These are phyloP conservation scores for Desoria tigrina DNA, from an alignment of 2,888 invertebrate species.

Conservation along the genomic window DNA sequence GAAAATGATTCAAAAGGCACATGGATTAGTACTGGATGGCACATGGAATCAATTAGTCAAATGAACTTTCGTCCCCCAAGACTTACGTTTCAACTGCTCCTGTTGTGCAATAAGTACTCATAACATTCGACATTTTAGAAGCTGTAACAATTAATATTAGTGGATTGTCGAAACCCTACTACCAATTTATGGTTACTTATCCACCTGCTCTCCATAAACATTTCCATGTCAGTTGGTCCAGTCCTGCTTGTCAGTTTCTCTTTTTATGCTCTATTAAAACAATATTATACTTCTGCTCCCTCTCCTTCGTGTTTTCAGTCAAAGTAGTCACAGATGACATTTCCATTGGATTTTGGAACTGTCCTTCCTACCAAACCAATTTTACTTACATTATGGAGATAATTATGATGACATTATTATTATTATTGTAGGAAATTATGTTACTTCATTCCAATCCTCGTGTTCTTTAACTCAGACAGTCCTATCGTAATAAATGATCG, in stretches of 20 bases:
- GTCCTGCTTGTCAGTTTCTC: neutral
- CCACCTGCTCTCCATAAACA: neutral
- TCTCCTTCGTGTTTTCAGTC: neutral
- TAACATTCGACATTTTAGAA: no score
- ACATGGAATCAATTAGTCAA: neutral
- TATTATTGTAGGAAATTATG: no score
- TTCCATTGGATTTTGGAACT: neutral
- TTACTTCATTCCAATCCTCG: no score
- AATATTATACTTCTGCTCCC: neutral
- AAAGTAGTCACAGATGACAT: constrained; percentile 2
- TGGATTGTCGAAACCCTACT: no score
- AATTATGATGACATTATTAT: no score
- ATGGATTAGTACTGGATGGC: no score
- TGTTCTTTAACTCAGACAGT: no score
- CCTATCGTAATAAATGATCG: no score
- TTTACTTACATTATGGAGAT: no score
- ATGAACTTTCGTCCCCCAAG: neutral
- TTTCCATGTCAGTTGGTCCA: neutral
- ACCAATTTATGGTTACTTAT: neutral
- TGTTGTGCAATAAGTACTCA: neutral
- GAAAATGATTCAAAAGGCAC: no score
- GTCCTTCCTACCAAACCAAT: no score
- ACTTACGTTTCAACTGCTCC: neutral
- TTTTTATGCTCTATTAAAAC: neutral
- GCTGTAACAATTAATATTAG: no score